phyloP scores from a whole-genome alignment of 2,113 vertebrate species.

The Plectropomus leopardus region DNA sequence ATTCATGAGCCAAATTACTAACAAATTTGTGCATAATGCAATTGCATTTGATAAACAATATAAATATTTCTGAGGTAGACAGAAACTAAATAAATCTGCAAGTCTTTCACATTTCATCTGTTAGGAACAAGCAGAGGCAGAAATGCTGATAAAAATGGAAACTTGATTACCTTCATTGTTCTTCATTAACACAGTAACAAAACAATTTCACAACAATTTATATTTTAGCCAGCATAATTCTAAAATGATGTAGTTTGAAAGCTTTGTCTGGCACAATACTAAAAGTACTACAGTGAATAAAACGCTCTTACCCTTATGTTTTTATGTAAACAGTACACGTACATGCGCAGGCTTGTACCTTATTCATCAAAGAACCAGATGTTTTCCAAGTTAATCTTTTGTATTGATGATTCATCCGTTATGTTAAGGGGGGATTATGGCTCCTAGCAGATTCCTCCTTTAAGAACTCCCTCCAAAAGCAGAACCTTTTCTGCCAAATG shows the following conservation, averaged over 20 bases:
- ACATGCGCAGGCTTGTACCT: background rate
- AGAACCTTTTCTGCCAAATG: background rate
- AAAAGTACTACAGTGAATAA: too few species aligned
- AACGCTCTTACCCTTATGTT: too few species aligned
- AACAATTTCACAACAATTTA: background rate
- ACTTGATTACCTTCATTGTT: background rate
- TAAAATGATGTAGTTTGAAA: background rate
- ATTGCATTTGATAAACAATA: background rate
- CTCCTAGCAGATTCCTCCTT: background rate
- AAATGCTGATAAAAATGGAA: background rate
- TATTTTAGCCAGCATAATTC: background rate
- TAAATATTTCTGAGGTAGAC: background rate
- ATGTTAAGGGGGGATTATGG: background rate
- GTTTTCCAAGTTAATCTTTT: background rate
- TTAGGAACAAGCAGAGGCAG: background rate
- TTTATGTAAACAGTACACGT: too few species aligned
- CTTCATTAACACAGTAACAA: background rate
- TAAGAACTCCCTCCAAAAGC: background rate
- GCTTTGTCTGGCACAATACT: too few species aligned
- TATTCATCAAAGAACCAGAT: background rate
- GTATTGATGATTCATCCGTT: background rate
- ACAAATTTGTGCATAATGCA: background rate
- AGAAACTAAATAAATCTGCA: background rate
- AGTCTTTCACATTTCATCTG: background rate
- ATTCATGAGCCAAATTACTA: background rate